Evolutionary conservation across 2,113 vertebrate genomes (phyloP).

Genomic region (Marmota monax): DNA sequence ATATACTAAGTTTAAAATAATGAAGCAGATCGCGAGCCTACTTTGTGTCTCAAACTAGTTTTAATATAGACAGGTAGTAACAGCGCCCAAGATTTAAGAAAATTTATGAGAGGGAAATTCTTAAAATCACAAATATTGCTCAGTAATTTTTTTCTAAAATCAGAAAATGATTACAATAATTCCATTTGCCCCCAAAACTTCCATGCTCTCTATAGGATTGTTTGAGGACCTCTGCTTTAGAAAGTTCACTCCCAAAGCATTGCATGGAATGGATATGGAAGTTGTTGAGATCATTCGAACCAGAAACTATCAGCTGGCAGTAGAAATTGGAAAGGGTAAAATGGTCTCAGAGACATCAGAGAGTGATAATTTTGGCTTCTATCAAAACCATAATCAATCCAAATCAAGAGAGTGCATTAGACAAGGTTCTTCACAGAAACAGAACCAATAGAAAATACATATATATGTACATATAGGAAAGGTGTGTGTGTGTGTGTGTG

Average conservation of each 20-base stretch:
- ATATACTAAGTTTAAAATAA: constrained; percentile 34
- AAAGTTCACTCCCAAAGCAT: neutral
- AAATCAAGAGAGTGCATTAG: neutral
- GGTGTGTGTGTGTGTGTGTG: neutral
- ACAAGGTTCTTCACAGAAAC: neutral
- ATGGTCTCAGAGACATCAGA: neutral
- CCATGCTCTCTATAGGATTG: neutral
- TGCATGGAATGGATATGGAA: neutral
- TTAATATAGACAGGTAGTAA: neutral
- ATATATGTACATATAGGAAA: too few species aligned
- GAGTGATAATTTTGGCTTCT: neutral
- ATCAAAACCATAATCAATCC: neutral
- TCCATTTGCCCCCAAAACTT: neutral
- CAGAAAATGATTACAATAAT: neutral
- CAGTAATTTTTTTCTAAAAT: constrained; percentile 7
- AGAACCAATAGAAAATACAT: neutral
- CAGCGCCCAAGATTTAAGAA: neutral
- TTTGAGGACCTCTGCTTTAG: neutral
- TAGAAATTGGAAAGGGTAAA: neutral
- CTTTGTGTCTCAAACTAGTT: neutral
- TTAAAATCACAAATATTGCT: constrained; percentile 39
- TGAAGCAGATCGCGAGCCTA: neutral
- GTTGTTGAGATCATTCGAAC: neutral
- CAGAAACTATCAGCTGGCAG: neutral
- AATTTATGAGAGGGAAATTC: neutral